A percentile compares a stretch with the other conserved stretches of the same genome.
Conservation (phyloP, 2,797 vertebrate genomes). For the Ctenopoma kingsleyae region DNA sequence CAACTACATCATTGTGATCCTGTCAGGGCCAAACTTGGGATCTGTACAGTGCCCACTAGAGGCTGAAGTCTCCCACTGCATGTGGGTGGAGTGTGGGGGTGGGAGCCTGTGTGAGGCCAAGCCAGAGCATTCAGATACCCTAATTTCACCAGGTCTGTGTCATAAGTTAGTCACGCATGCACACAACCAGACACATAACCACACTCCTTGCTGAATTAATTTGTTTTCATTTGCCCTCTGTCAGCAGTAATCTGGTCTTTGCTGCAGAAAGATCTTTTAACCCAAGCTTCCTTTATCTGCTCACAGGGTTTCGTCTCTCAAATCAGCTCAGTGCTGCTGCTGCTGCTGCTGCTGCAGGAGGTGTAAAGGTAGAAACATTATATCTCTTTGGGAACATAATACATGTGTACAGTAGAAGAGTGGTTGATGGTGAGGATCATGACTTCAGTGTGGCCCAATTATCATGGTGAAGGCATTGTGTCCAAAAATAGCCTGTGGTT, state of each 20-base stretch:
- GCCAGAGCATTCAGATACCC: slow-evolving; percentile 74
- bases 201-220: slow-evolving; percentile 79
- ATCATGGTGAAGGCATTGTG: slow-evolving; percentile 55
- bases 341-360: not conserved
- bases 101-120: slow-evolving; percentile 50
- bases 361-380: slow-evolving; percentile 12
- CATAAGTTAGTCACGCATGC: slow-evolving; percentile 65
- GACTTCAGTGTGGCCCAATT: slow-evolving; percentile 64
- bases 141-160: slow-evolving; percentile 78
- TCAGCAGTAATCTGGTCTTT: slow-evolving; percentile 76
- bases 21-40: slow-evolving; percentile 20
- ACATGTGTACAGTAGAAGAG: slow-evolving; percentile 8
- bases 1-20: not conserved
- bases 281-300: slow-evolving; percentile 65
- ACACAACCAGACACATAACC: slow-evolving; percentile 41
- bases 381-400: slow-evolving; percentile 26
- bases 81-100: slow-evolving; percentile 17
- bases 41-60: slow-evolving; percentile 61
- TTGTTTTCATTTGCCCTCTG: slow-evolving; percentile 84
- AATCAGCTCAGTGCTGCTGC: slow-evolving; percentile 51
- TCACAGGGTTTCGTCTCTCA: slow-evolving; percentile 67
- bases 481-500: slow-evolving; percentile 77
- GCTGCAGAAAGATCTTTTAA: slow-evolving; percentile 70
- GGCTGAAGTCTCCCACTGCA: slow-evolving; percentile 64
- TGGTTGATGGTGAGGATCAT: slow-evolving; percentile 30